Conservation (phyloP, 2,888 invertebrate species). For the Drosophila quinaria region DNA sequence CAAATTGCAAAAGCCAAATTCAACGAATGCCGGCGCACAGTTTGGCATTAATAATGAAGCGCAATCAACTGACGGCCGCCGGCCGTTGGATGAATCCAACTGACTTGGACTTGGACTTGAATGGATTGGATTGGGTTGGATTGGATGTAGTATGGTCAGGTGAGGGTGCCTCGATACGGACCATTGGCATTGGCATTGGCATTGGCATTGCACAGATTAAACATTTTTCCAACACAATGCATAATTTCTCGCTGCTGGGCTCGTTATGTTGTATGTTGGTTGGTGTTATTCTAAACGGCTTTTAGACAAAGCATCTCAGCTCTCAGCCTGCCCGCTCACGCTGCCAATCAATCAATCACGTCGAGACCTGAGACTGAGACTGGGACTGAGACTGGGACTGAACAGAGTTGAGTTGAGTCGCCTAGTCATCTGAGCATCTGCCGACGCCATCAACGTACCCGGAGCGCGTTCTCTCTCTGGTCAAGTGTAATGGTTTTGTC, state of each 20-base stretch:
- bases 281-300: constrained; percentile 81
- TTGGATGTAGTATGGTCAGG: constrained; percentile 33
- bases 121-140: constrained; percentile 16
- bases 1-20: constrained; percentile 84
- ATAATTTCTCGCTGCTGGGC: constrained; percentile 76
- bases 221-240: constrained; percentile 74
- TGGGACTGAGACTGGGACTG: not conserved
- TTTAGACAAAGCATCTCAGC: constrained; percentile 74
- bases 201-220: constrained; percentile 66
- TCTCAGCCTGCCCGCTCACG: constrained; percentile 66
- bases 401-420: constrained; percentile 55
- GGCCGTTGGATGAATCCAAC: constrained; percentile 57
- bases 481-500: constrained; percentile 84
- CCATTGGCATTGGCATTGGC: constrained; percentile 51
- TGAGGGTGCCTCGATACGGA: constrained; percentile 59
- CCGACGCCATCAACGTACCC: constrained; percentile 62
- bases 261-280: constrained; percentile 56
- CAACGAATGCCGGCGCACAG: constrained; percentile 84
- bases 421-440: constrained; percentile 81
- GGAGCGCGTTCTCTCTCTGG: constrained; percentile 37
- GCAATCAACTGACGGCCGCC: constrained; percentile 72
- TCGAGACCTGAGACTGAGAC: constrained; percentile 28
- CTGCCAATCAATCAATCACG: constrained; percentile 84
- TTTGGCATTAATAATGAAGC: constrained; percentile 84
- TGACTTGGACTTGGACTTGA: constrained; percentile 26